Base-by-base conservation (phyloP, 2,113 vertebrate species). In the Gopherus evgoodei region DNA sequence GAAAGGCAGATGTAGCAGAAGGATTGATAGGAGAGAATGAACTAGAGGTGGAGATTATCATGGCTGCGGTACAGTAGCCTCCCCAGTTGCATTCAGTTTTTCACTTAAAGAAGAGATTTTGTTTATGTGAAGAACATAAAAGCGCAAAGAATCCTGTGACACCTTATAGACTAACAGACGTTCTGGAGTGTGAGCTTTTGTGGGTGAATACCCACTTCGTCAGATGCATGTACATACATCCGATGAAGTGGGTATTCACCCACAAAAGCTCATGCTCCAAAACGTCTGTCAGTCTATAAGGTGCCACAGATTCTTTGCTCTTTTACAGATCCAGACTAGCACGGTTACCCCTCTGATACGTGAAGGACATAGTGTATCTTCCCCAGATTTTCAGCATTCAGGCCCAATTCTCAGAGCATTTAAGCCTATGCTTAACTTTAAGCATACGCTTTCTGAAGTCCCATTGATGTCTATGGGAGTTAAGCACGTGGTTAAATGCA, bases 401-500 rank as follows among this genome's bases (percentile, higher is more conserved):
- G n/a, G 47, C 49, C 31, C 86, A 81, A 84, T 88, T 21, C 52
- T 38, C 83, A 44, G 47, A n/a, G 93, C 47, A 87, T 84, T 93
- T 59, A 90, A 89, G 85, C 6, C 76, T 13, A 42, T 89, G 69
- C 88, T 90, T 95, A 6, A 38, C 91, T 94, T 94, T 94, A 94
- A 94, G 25, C 16, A 38, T 9, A 29, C 85, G 42, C 57, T 95
- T 95, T 4, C 22, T 93, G 90, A 93, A 80, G 94, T 56, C 56
- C 83, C 42, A 6, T 93, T 93, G 81, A 94, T 84, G 17, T 54
- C 0, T 0, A 88, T 83, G 24, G 81, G 17, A 59, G 6, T 93
- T 83, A 89, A 94, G 87, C 83, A 91, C 88, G n/a, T 93, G 80
- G 76, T 95, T 96, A 95, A 95, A 81, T 88, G 88, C 21, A 38